Conservation (phyloP, 2,113 vertebrate genomes). For the Sialia sialis region DNA sequence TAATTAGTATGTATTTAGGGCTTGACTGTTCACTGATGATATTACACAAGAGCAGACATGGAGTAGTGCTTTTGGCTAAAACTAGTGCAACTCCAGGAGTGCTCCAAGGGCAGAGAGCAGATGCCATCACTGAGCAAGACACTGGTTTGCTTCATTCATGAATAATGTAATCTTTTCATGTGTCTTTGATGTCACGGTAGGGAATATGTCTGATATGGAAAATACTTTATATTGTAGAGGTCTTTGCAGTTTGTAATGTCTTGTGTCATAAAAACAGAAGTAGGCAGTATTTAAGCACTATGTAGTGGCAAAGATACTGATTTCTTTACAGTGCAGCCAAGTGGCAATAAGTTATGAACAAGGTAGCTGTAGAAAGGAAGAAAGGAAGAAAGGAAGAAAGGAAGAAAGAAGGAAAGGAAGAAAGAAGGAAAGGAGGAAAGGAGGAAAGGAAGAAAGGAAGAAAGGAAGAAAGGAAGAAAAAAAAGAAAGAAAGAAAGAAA, state of each 20-base stretch:
- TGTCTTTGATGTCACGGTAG: not conserved
- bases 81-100: not conserved
- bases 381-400: too few species aligned
- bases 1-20: not conserved
- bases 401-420: too few species aligned
- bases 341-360: not conserved
- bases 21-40: not conserved
- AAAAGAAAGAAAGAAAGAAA: not conserved
- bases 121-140: not conserved
- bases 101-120: not conserved
- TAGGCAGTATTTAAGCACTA: not conserved
- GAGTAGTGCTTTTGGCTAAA: not conserved
- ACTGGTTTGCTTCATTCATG: not conserved
- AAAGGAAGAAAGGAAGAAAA: too few species aligned
- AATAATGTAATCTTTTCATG: not conserved
- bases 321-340: not conserved
- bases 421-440: not conserved
- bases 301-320: not conserved
- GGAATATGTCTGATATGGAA: not conserved
- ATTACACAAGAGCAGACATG: not conserved
- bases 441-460: not conserved
- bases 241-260: not conserved
- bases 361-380: not conserved
- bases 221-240: not conserved
- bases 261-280: not conserved